Evolutionary conservation across 2,113 vertebrate species (phyloP), one percentile per base, ranked within the genome.

Genomic region (Mungos mungo): DNA sequence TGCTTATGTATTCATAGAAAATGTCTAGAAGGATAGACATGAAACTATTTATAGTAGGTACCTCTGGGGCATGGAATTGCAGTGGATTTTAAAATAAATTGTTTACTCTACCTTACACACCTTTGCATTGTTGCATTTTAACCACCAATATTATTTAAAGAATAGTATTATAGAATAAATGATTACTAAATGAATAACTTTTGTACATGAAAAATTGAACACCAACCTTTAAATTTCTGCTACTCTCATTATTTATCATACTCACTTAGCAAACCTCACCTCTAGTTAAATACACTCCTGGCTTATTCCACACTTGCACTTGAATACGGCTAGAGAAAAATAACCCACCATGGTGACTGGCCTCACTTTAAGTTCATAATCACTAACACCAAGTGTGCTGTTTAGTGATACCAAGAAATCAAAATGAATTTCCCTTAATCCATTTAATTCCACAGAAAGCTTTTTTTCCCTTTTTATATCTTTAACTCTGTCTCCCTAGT

Each of bases 1-100:
- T 97, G 68, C 74, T 98, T 98, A 95, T 88, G 54, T 98, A 98
- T 98, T 97, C 98, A 98, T 98, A 91, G 96, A 96, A 98, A 98
- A 96, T 83, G 87, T 95, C 96, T 95, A 93, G 94, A 95, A 84
- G 54, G 93, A 97, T 81, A 96, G 89, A 96, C 90, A 91, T 6
- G 3, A 84, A 93, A 92, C 79, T 95, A 97, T 97, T 96, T 98
- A 96, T 95, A 93, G 93, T 63, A 45, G 50, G 41, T 92, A 92
- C 65, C 11, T 92, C 35, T 82, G 69, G 52, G 63, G 83, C 81
- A 83, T 84, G 50, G 54, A 95, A 84, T 92, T 60, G 50, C 45
- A 93, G 41, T 71, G 33, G 25, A 38, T 71, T 96, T 89, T 96
- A 93, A 82, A 84, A 68, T 93, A 63, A 95, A 80, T 95, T 97